A percentile compares a stretch with the other conserved stretches of the same genome.
Evolutionary conservation across 2,113 vertebrate genomes (phyloP).

Genomic region (Oxyruncus cristatus): DNA sequence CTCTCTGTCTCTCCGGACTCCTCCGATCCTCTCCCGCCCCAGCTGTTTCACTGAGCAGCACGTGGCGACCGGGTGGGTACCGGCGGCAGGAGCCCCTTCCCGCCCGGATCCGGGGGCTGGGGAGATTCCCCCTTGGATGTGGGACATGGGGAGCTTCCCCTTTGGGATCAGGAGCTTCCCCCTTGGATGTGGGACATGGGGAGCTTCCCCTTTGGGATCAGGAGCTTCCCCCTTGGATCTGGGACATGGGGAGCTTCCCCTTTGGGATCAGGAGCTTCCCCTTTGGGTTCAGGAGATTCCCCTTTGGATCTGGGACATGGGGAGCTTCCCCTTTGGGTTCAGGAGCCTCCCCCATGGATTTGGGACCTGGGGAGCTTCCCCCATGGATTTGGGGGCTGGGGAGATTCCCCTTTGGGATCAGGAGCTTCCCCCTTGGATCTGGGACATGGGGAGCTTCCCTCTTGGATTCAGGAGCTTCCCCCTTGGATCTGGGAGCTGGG

Average conservation of each 20-base stretch:
- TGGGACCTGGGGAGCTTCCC: not conserved
- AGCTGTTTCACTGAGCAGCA: conserved; percentile 83
- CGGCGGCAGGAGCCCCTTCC: not conserved
- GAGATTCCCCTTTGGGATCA: not conserved
- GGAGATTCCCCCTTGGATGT: not conserved
- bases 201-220: not conserved
- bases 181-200: no score
- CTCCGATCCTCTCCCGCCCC: conserved; percentile 43
- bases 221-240: no score
- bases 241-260: not conserved
- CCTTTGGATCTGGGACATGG: not conserved
- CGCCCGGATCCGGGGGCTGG: not conserved
- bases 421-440: not conserved
- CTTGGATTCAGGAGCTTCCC: no score
- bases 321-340: not conserved
- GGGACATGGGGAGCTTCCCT: not conserved
- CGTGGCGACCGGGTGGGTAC: conserved; percentile 77
- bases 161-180: not conserved
- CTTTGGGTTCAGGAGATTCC: not conserved
- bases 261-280: not conserved
- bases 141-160: not conserved
- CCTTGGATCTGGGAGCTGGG: no score
- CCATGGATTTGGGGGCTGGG: not conserved
- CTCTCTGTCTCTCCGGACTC: conserved; percentile 67
- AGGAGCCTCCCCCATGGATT: not conserved